phyloP scores from a whole-genome alignment of 2,888 invertebrate species.

The Drosophila testacea region DNA sequence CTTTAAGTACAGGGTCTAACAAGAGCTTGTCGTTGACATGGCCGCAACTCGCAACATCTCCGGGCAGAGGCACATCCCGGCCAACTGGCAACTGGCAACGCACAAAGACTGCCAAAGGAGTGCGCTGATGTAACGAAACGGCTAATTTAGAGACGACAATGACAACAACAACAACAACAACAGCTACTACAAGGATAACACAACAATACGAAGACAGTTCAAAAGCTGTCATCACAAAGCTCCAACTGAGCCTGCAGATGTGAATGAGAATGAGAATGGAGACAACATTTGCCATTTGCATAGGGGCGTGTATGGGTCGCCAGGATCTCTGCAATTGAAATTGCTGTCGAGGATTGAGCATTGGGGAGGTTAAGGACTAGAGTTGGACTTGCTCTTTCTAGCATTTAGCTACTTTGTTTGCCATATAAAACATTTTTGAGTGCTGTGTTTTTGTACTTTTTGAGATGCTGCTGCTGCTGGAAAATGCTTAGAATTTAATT shows the following conservation, averaged over 20 bases:
- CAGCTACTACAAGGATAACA: conserved; percentile 35
- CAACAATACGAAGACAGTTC: conserved; percentile 65
- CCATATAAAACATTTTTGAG: conserved; percentile 75
- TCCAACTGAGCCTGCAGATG: conserved; percentile 20
- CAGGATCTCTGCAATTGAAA: conserved; percentile 77
- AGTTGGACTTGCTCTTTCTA: conserved; percentile 4
- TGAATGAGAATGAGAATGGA: conserved; percentile 24
- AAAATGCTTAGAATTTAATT: conserved; percentile 79
- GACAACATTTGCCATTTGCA: conserved; percentile 63
- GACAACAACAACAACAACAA: conserved; percentile 49
- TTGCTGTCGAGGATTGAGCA: conserved; percentile 33
- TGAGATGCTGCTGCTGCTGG: conserved; percentile 63
- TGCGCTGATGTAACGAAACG: conserved; percentile 78
- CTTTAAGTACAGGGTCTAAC: neutral
- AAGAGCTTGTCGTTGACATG: conserved; percentile 47
- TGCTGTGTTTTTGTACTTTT: conserved; percentile 43
- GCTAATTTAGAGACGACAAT: conserved; percentile 80
- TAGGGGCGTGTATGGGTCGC: conserved; percentile 73
- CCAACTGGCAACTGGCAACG: conserved; percentile 41
- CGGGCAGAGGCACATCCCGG: conserved; percentile 15
- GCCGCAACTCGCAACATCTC: conserved; percentile 31
- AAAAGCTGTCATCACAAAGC: conserved; percentile 75
- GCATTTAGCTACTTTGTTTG: conserved; percentile 37
- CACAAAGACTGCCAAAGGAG: conserved; percentile 69
- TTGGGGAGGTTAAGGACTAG: neutral